Conservation (phyloP, 2,888 invertebrate species). For the Scaptomyza polygonia region DNA sequence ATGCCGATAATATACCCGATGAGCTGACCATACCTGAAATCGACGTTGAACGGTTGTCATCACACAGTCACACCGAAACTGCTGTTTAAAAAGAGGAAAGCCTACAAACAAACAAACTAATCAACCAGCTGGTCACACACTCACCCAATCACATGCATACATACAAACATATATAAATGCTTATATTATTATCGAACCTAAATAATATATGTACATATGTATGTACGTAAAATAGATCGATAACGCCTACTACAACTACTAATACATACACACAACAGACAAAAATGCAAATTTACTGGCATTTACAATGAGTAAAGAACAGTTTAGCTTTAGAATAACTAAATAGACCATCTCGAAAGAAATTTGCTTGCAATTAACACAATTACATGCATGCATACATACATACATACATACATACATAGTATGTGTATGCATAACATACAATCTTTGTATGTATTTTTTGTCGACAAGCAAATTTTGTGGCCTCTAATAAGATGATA, state of each 20-base stretch:
- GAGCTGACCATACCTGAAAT: conserved; percentile 95
- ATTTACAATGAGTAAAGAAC: not conserved
- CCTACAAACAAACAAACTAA: conserved; percentile 4
- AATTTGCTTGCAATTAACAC: not conserved
- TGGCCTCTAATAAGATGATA: not conserved
- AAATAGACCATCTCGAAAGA: not conserved
- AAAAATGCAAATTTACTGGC: not conserved
- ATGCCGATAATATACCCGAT: conserved; percentile 94
- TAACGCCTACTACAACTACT: not conserved
- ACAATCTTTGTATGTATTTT: too few species aligned
- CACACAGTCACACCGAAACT: conserved; percentile 97
- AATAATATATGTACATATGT: conserved; percentile 12
- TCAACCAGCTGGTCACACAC: conserved; percentile 2
- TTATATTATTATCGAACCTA: conserved; percentile 3
- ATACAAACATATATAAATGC: not conserved
- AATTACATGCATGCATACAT: too few species aligned
- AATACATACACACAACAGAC: not conserved
- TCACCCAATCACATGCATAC: conserved; percentile 7
- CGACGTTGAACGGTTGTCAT: conserved; percentile 95
- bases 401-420: not conserved
- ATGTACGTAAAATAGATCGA: conserved; percentile 10
- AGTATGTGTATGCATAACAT: too few species aligned
- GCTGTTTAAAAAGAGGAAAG: conserved; percentile 87
- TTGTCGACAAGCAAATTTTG: not conserved
- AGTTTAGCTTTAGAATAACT: not conserved